These are phyloP conservation scores for Micrastur ruficollis DNA, from an alignment of 2,797 vertebrate species.

Conservation along the genomic window DNA sequence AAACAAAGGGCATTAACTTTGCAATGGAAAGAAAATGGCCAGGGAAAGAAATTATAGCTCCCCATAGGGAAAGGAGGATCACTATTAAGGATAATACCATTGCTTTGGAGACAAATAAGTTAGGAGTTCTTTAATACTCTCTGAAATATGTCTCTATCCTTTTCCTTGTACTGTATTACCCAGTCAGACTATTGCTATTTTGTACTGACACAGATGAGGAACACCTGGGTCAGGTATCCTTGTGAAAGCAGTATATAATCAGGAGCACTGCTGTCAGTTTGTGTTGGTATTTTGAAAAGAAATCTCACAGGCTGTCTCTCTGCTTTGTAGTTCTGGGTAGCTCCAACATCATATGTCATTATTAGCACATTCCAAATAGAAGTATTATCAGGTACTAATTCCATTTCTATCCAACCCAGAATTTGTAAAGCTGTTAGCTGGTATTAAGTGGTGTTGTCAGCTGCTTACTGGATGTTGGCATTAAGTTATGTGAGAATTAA, in stretches of 20 bases:
- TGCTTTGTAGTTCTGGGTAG: background rate
- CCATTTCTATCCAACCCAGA: background rate
- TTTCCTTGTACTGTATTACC: background rate
- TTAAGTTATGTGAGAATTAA: background rate
- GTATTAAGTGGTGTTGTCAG: background rate
- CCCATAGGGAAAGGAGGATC: background rate
- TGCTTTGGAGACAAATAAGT: background rate
- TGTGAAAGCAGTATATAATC: background rate
- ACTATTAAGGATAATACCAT: background rate
- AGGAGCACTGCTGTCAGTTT: background rate
- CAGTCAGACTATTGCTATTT: background rate
- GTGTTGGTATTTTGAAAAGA: background rate
- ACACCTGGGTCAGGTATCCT: background rate
- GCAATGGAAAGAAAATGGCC: background rate
- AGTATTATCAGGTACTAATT: background rate
- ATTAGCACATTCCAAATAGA: background rate
- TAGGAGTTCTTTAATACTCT: background rate
- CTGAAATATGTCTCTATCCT: slow-evolving; percentile 9
- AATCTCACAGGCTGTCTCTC: background rate
- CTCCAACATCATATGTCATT: background rate
- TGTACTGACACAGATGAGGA: background rate
- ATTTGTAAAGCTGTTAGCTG: background rate
- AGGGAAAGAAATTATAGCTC: background rate
- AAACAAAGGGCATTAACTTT: background rate
- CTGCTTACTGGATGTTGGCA: background rate